Evolutionary conservation across 2,797 vertebrate species (phyloP), one percentile per base, ranked within the genome.

Genomic region (Tangara arthus): DNA sequence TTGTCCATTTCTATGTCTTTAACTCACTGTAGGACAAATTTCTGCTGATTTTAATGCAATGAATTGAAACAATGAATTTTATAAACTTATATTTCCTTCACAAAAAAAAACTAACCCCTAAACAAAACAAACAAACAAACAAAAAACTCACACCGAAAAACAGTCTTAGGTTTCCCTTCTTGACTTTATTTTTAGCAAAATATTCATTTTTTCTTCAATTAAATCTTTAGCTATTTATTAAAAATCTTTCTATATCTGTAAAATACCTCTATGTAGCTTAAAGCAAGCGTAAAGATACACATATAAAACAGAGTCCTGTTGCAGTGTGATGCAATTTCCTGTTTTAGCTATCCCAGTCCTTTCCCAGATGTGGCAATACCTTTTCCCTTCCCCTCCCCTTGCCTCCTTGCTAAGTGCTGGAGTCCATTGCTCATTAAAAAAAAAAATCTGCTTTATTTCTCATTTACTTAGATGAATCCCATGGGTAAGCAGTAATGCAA

Each of bases 31-130:
- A n/a, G 4, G 11, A 13, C 3, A 71, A 32, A 30, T 56, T 86
- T 68, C 12, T 37, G 4, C 3, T 78, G 18, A 49, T 55, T 63
- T 69, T 47, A 6, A 28, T 34, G 28, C 3, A 60, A 30, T 17
- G 0, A 46, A 44, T 44, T 63, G 32, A 66, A 70, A 34, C 28
- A 0, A 60, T 7, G 0, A 11, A 16, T 47, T 59, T 56, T 15
- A 2, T 34, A 57, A 70, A 71, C 34, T 44, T 79, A 2, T 3
- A 57, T n/a, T 49, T 71, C 9, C 15, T 81, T 76, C 15, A 44
- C 9, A 49, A 52, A 39, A 37, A 37, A 21, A 14, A 3, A 0
- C 19, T 9, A 66, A 28, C 26, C 37, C 37, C 37, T 37, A 37
- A 37, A 41, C 19, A 44, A 71, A 35, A 11, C 19, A 30, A 19